These are phyloP conservation scores for Glyptemys insculpta DNA, from an alignment of 2,797 vertebrate genomes.

Conservation along the genomic window DNA sequence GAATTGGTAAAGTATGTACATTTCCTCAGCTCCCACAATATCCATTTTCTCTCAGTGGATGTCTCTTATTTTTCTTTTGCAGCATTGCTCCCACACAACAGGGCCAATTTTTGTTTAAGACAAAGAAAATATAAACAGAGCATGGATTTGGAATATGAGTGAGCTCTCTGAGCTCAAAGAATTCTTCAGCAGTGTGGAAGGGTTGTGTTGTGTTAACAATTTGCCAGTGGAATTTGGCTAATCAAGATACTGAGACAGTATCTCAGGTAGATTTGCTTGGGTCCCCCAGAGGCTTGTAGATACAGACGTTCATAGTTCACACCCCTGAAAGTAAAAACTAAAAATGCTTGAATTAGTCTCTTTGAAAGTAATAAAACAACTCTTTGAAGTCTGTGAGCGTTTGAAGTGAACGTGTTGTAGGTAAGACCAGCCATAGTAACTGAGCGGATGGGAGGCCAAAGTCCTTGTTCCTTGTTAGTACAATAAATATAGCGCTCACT, in stretches of 20 bases:
- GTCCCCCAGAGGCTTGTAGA: not conserved
- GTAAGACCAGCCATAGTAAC: not conserved
- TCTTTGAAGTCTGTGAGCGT: not conserved
- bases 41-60: slow-evolving; percentile 83
- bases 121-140: slow-evolving; percentile 85
- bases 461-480: not conserved
- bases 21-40: slow-evolving; percentile 82
- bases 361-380: not conserved
- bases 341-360: not conserved
- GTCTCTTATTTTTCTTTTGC: slow-evolving; percentile 85
- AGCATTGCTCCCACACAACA: slow-evolving; percentile 90
- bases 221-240: slow-evolving; percentile 27
- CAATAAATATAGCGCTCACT: not conserved
- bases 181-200: slow-evolving; percentile 33
- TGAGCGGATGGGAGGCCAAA: not conserved
- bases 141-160: slow-evolving; percentile 72
- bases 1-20: slow-evolving; percentile 79
- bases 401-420: not conserved
- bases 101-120: slow-evolving; percentile 87
- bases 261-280: not conserved
- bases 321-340: not conserved
- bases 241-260: not conserved
- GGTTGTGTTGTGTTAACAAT: not conserved
- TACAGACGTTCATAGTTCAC: not conserved
- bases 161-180: slow-evolving; percentile 64